phyloP scores from a whole-genome alignment of 1,140 invertebrate species.

The Melanaphis sacchari region DNA sequence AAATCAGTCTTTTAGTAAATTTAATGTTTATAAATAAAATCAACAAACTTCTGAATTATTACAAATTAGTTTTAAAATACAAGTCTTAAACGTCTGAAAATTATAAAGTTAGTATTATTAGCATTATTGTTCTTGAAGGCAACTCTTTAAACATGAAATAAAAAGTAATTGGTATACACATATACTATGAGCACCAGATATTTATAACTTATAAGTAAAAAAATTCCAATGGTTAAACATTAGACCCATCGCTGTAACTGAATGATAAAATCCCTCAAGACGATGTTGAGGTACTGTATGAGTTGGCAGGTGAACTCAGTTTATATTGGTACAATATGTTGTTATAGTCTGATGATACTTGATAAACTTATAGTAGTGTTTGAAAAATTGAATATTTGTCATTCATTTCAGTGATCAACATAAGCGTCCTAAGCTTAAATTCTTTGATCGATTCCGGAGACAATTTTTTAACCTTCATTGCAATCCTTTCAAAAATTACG shows the following conservation, averaged over 20 bases:
- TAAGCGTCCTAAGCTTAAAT: no score
- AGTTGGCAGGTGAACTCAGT: background rate
- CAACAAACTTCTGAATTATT: background rate
- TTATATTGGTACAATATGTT: background rate
- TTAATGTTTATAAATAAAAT: constrained; percentile 1
- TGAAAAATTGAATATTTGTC: no score
- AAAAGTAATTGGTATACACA: background rate
- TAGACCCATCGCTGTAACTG: background rate
- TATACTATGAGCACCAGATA: background rate
- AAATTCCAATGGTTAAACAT: background rate
- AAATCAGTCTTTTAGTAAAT: background rate
- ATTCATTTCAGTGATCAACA: no score
- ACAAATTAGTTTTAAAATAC: background rate
- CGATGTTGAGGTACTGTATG: no score
- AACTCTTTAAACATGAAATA: no score
- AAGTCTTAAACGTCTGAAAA: background rate
- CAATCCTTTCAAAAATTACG: no score
- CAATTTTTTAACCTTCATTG: no score
- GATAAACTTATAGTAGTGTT: background rate
- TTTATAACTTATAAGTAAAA: background rate
- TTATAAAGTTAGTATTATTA: no score
- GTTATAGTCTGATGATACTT: background rate
- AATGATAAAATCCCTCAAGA: no score
- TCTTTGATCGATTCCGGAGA: no score
- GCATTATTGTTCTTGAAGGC: no score